These are phyloP conservation scores for Brachionus rotundiformis DNA, from an alignment of 1,140 invertebrate species.

Conservation along the genomic window DNA sequence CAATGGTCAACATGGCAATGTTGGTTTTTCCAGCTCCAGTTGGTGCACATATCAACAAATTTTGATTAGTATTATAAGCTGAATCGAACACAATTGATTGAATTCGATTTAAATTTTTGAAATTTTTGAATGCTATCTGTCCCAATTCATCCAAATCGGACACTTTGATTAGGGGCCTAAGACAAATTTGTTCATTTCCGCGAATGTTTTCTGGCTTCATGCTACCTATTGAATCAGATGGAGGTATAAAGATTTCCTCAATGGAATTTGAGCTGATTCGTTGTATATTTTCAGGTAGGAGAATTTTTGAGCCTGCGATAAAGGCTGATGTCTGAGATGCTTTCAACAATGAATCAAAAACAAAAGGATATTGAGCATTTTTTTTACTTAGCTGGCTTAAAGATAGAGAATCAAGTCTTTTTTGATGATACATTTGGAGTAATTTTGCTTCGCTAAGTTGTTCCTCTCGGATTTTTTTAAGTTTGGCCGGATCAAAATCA, in stretches of 20 bases:
- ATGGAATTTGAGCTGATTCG: conserved; percentile 72
- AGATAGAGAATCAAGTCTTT: conserved; percentile 48
- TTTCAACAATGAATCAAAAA: conserved; percentile 75
- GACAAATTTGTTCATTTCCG: conserved; percentile 17
- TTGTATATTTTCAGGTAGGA: conserved; percentile 75
- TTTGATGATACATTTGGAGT: conserved; percentile 54
- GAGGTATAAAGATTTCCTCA: conserved; percentile 85
- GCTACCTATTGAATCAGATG: conserved; percentile 76
- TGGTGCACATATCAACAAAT: conserved; percentile 73
- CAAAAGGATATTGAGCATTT: conserved; percentile 75
- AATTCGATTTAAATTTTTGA: conserved; percentile 84
- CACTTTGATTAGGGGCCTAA: conserved; percentile 2
- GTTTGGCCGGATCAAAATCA: conserved; percentile 53
- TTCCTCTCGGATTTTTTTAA: conserved; percentile 55
- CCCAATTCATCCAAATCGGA: conserved; percentile 57
- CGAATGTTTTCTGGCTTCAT: conserved; percentile 43
- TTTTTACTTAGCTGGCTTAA: conserved; percentile 56
- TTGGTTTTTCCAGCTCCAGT: conserved; percentile 81
- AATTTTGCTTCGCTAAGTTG: conserved; percentile 56
- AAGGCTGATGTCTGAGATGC: conserved; percentile 73
- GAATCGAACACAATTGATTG: conserved; percentile 92
- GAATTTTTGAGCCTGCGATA: conserved; percentile 75
- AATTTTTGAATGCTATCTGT: conserved; percentile 73
- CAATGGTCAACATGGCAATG: conserved; percentile 87
- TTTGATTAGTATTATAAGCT: conserved; percentile 94